These are phyloP conservation scores for Platycheirus albimanus DNA, from an alignment of 2,888 invertebrate genomes.

Conservation along the genomic window DNA sequence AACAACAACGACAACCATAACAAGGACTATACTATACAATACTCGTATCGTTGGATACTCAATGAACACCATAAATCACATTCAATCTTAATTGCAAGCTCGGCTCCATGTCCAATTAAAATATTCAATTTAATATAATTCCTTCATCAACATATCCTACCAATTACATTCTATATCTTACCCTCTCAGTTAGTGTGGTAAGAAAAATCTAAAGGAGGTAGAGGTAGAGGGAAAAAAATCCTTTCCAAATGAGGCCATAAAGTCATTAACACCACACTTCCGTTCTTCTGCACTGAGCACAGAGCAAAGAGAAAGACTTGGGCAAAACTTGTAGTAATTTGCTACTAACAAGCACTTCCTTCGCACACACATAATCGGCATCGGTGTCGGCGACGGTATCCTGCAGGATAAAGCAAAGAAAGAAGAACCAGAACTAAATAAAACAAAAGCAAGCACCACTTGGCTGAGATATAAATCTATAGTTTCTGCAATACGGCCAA, in stretches of 20 bases:
- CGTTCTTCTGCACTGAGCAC: conserved; percentile 17
- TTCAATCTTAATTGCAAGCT: conserved; percentile 43
- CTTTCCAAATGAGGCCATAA: conserved; percentile 43
- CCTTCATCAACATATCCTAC: conserved; percentile 36
- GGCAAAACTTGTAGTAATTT: conserved; percentile 52
- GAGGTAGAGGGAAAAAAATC: conserved; percentile 2
- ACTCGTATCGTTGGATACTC: conserved; percentile 8
- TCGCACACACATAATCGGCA: conserved; percentile 32
- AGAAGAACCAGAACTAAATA: conserved; percentile 19
- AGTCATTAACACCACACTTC: conserved; percentile 64
- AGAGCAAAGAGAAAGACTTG: conserved; percentile 31
- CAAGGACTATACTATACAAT: conserved; percentile 17
- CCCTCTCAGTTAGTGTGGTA: background rate
- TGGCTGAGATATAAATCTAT: conserved; percentile 51
- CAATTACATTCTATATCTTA: conserved; percentile 11
- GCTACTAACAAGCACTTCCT: conserved; percentile 68
- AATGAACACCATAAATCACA: conserved; percentile 51
- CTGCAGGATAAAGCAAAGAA: conserved; percentile 14
- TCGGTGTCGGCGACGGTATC: background rate
- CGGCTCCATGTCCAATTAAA: conserved; percentile 48
- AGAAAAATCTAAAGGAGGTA: too few species aligned
- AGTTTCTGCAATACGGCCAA: conserved; percentile 23
- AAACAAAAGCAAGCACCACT: conserved; percentile 15
- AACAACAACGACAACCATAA: background rate
- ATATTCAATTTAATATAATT: conserved; percentile 51